Evolutionary conservation across 30 jellyfish, hydroid and myxozoan genomes (phyloP).

Genomic region (Chironex yamaguchii): DNA sequence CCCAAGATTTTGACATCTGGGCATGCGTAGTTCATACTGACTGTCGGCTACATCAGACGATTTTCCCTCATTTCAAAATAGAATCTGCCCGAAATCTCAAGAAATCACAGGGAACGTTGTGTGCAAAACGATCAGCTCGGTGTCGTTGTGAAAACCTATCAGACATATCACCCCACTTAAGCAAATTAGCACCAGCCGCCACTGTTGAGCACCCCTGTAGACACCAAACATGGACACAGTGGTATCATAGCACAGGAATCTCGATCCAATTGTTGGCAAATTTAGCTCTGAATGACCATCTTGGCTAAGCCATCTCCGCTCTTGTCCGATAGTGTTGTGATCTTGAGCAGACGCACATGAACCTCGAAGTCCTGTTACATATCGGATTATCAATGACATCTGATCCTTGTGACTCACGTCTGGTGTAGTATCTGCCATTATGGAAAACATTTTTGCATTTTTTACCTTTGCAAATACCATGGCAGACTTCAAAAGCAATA

Average conservation of each 20-base stretch:
- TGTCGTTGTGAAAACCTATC: too few species aligned
- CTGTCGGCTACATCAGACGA: too few species aligned
- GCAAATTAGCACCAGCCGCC: too few species aligned
- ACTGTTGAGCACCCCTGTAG: too few species aligned
- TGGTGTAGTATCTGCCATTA: constrained; percentile 42
- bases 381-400: constrained; percentile 20
- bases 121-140: too few species aligned
- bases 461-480: background rate
- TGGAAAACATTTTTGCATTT: too few species aligned
- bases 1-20: too few species aligned
- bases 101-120: too few species aligned
- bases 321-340: constrained; percentile 29
- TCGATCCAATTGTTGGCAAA: constrained; percentile 8
- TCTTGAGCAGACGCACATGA: constrained; percentile 18
- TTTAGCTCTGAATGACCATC: constrained; percentile 19
- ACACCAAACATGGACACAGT: constrained; percentile 17
- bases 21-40: too few species aligned
- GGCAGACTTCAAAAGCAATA: background rate
- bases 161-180: too few species aligned
- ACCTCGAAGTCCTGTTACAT: constrained; percentile 29
- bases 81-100: too few species aligned
- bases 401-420: constrained; percentile 37
- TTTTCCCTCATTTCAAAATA: too few species aligned
- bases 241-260: constrained; percentile 29
- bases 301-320: constrained; percentile 13